Conservation (phyloP, 2,888 invertebrate genomes). For the Trichogramma evanescens region DNA sequence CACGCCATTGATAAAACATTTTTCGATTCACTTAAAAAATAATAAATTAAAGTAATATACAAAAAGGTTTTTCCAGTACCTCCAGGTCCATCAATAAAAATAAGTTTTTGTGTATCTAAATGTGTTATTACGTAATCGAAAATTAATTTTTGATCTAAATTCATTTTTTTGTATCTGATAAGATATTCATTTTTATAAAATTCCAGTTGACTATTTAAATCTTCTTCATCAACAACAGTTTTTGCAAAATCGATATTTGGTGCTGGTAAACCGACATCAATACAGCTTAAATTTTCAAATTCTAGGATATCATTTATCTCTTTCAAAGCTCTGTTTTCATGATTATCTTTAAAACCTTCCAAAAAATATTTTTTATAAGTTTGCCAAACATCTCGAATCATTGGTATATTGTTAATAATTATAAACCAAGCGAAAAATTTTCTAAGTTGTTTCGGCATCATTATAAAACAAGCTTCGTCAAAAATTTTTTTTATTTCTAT, state of each 20-base stretch:
- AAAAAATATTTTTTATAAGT: too few species aligned
- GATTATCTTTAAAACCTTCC: too few species aligned
- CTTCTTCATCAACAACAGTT: too few species aligned
- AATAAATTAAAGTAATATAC: conserved; percentile 8
- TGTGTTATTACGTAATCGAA: not conserved
- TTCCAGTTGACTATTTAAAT: not conserved
- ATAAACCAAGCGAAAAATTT: conserved; percentile 30
- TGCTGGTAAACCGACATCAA: too few species aligned
- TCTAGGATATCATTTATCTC: too few species aligned
- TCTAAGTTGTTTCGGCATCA: conserved; percentile 29
- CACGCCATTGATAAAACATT: conserved; percentile 10
- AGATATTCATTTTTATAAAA: not conserved
- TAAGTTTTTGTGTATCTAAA: not conserved
- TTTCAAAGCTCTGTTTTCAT: too few species aligned
- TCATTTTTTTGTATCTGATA: not conserved
- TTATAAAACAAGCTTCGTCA: conserved; percentile 5
- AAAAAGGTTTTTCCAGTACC: conserved; percentile 9
- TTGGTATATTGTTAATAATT: conserved; percentile 19
- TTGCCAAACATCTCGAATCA: too few species aligned
- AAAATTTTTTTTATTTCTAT: conserved; percentile 1
- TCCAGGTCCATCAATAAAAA: not conserved
- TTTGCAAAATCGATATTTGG: too few species aligned
- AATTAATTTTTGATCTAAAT: not conserved
- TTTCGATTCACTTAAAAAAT: conserved; percentile 4
- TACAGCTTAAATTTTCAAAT: too few species aligned